Evolutionary conservation across 2,113 vertebrate species (phyloP), one percentile per base, ranked within the genome.

Genomic region (Neotragus moschatus): DNA sequence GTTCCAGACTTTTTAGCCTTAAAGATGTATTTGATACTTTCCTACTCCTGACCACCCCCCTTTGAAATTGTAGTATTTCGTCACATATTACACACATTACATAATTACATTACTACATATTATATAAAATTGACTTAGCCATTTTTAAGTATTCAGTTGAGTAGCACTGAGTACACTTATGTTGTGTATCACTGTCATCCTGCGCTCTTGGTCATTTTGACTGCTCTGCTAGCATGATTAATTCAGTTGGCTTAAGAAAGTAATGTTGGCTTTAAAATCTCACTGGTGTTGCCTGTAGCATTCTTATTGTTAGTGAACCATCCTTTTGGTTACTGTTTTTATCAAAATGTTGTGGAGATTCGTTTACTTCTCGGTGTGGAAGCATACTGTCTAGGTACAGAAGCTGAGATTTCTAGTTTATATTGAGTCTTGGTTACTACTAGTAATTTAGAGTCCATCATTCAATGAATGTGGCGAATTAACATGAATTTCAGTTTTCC

Each of bases 381-480:
- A 75, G 23, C 19, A 77, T 17, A n/a, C 43, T 79, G 23, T 39
- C 39, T 53, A 21, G n/a, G 28, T 86, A 53, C 25, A 53, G 49
- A 94, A 88, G 26, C 33, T 70, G 88, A 75, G 88, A 94, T 88
- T 94, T 96, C 66, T 43, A 28, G 43, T 73, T 95, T 90, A 56
- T 66, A 4, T 77, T 84, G 49, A 49, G 5, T 87, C 47, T 61
- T 47, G 7, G 21, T 25, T 56, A 21, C 92, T 82, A 39, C 49
- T 94, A 12, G 21, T 66, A 43, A 49, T 81, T 81, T 39, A 70
- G 70, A 60, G 45, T 28, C 26, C 43, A 39, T 53, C 47, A 45
- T 66, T 84, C 63, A 55, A 1, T 28, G 56, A 56, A 6, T 63
- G 14, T 61, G 45, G 8, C 51, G 90, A n/a, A 33, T 66, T 70